Evolutionary conservation across 2,113 vertebrate genomes (phyloP), one percentile per base, ranked within the genome.

Genomic region (Scartelaos histophorus): DNA sequence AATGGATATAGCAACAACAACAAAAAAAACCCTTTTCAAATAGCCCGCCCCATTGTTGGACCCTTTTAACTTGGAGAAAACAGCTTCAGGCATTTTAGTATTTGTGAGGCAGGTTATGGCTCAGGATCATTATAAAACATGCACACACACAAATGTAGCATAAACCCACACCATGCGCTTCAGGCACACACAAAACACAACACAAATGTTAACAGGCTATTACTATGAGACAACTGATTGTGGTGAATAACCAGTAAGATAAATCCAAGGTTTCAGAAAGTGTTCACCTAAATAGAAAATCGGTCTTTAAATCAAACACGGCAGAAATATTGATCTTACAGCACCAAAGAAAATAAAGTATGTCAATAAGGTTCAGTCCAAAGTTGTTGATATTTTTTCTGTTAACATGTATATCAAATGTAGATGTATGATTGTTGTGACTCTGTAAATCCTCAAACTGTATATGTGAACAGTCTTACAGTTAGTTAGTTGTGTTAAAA

Each of bases 11-110:
- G 10, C 38, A 10, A 43, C 38, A 43, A 43, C 38, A 43, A 43
- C 38, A 43, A 43, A 1, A 43, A 87, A 87, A 64, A n/a, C n/a
- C 85, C 86, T 86, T 85, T 53, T 82, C 29, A 82, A 91, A 86
- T 84, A 80, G 13, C 54, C 80, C 68, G 65, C 77, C 76, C 81
- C 66, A 43, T 65, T 47, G 87, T 82, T 80, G 84, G 46, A 53
- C 64, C 73, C 80, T 70, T 67, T 46, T 76, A 74, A 46, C 74
- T 25, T 15, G 74, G 53, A 66, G 80, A 64, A 49, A 71, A 56
- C 54, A 78, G 57, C 24, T 43, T 71, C 64, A 68, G 49, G 74
- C 56, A 69, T 70, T 66, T 61, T 1, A 66, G 51, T 69, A 24
- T 22, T 69, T 25, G 53, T 47, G 66, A 76, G 83, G 87, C 84